phyloP scores from a whole-genome alignment of 2,888 invertebrate species.

The Amorpha juglandis region DNA sequence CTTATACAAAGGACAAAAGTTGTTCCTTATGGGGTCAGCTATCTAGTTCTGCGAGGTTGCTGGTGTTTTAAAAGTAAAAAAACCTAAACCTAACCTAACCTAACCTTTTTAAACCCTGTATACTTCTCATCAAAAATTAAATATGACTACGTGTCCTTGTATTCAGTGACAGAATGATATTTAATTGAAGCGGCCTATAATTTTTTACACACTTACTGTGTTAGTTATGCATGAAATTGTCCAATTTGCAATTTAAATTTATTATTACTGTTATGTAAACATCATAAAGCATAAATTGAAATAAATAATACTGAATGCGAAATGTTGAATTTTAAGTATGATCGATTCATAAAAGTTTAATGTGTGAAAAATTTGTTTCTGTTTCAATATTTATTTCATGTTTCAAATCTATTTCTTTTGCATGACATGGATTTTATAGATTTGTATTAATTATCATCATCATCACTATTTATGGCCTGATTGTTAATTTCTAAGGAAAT shows the following conservation, averaged over 20 bases:
- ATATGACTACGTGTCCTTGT: background rate
- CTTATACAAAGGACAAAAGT: no score
- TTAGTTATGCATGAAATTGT: conserved; percentile 22
- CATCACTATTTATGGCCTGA: no score
- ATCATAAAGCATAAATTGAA: conserved; percentile 3
- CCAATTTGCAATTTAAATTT: conserved; percentile 26
- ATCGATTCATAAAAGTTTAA: background rate
- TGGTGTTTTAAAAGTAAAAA: no score
- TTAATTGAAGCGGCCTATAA: background rate
- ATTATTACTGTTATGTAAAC: conserved; percentile 17
- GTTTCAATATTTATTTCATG: background rate
- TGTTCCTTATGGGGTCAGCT: no score
- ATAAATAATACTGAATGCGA: conserved; percentile 11
- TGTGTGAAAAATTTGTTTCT: background rate
- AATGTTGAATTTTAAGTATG: background rate
- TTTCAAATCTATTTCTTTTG: no score
- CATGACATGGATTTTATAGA: no score
- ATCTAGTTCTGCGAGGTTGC: no score
- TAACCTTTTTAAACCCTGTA: no score
- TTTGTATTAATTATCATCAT: no score
- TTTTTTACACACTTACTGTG: background rate
- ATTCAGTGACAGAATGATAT: background rate
- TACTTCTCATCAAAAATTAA: no score
- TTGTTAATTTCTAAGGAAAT: no score
- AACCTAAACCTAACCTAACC: no score